A percentile compares a stretch with the other conserved stretches of the same genome.
These are phyloP conservation scores for Oligia latruncula DNA, from an alignment of 2,888 invertebrate genomes.

Conservation along the genomic window DNA sequence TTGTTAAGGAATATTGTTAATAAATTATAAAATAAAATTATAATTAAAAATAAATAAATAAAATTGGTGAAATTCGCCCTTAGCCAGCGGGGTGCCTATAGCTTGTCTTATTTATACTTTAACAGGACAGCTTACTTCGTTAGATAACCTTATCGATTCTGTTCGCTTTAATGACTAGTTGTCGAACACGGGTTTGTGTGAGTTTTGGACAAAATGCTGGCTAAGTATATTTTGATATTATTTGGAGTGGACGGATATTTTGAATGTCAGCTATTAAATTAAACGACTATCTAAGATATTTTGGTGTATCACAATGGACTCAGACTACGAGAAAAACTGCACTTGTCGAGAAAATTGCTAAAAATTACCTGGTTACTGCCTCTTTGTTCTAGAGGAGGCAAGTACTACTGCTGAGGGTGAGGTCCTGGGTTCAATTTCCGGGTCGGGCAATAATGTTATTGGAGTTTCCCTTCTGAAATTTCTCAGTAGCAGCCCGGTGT, in stretches of 20 bases:
- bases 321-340: neutral
- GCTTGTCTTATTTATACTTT: slow-evolving; percentile 38
- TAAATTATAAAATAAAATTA: too few relatives aligned
- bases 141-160: slow-evolving; percentile 43
- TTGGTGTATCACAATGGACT: neutral
- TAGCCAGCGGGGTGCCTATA: too few relatives aligned
- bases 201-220: slow-evolving; percentile 12
- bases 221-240: slow-evolving; percentile 4
- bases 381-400: neutral
- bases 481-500: neutral
- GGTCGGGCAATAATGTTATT: too few relatives aligned
- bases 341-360: neutral
- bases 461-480: neutral
- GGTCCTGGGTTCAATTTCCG: neutral
- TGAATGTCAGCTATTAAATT: neutral
- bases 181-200: slow-evolving; percentile 20
- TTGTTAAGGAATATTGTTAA: too few relatives aligned
- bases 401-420: neutral
- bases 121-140: slow-evolving; percentile 14
- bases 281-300: neutral
- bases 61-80: too few relatives aligned
- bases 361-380: neutral
- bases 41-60: too few relatives aligned
- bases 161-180: slow-evolving; percentile 35
- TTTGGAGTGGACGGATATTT: neutral